These are phyloP conservation scores for Drosophila cardini DNA, from an alignment of 1,140 invertebrate genomes.

Conservation along the genomic window DNA sequence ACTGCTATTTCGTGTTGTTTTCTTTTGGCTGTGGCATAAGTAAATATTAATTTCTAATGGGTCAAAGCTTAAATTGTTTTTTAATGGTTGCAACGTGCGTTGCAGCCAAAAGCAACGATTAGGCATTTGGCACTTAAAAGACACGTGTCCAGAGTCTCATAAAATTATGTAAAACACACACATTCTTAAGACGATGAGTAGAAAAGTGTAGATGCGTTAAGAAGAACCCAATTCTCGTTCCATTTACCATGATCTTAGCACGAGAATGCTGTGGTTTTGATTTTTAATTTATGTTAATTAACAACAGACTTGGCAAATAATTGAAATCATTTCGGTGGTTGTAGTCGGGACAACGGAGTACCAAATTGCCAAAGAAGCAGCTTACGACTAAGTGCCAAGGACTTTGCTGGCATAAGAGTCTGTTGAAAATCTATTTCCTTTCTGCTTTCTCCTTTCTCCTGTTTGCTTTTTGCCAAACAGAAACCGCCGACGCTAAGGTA, in stretches of 20 bases:
- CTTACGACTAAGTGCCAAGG: slow-evolving; percentile 68
- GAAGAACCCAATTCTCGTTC: neutral
- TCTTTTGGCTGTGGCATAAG: neutral
- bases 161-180: slow-evolving; percentile 32
- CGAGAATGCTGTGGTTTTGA: slow-evolving; percentile 55
- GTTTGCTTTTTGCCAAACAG: slow-evolving; percentile 35
- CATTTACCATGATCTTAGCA: slow-evolving; percentile 33
- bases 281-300: slow-evolving; percentile 83
- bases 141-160: slow-evolving; percentile 43
- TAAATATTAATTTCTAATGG: slow-evolving; percentile 35
- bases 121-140: slow-evolving; percentile 48
- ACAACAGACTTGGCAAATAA: slow-evolving; percentile 60
- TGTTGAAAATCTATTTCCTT: slow-evolving; percentile 32
- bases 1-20: slow-evolving; percentile 10
- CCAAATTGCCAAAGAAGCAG: slow-evolving; percentile 37
- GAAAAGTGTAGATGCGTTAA: slow-evolving; percentile 1
- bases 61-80: slow-evolving; percentile 28
- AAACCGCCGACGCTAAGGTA: slow-evolving; percentile 30
- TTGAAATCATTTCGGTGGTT: slow-evolving; percentile 32
- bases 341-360: slow-evolving; percentile 51
- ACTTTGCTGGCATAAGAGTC: slow-evolving; percentile 35
- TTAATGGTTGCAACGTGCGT: slow-evolving; percentile 75
- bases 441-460: slow-evolving; percentile 20
- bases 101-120: slow-evolving; percentile 52
- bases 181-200: slow-evolving; percentile 21